phyloP scores from a whole-genome alignment of 2,113 vertebrate genomes.

The Centrocercus urophasianus region DNA sequence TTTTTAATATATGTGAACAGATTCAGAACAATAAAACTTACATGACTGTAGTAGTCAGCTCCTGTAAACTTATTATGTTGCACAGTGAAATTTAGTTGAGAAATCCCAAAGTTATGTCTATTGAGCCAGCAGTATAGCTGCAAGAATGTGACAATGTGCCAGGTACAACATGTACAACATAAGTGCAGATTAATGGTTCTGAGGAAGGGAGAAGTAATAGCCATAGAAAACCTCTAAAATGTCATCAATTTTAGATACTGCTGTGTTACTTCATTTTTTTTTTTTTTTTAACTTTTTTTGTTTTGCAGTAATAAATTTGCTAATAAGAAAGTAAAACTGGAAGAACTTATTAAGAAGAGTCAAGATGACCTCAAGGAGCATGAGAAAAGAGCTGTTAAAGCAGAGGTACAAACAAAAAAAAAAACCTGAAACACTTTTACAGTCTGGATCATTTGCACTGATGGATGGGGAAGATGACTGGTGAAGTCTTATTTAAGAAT shows the following conservation, averaged over 20 bases:
- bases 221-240: background rate
- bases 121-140: background rate
- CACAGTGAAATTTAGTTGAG: background rate
- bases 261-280: background rate
- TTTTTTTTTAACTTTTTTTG: background rate
- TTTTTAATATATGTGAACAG: background rate
- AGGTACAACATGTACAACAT: background rate
- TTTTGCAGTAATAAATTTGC: constrained; percentile 82
- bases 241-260: background rate
- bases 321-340: constrained; percentile 83
- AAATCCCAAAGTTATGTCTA: background rate
- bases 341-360: constrained; percentile 82
- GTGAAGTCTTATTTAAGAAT: background rate
- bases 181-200: background rate
- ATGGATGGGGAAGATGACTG: background rate
- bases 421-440: background rate
- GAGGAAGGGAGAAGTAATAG: background rate
- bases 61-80: background rate
- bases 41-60: background rate
- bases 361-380: constrained; percentile 57
- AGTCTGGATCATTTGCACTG: background rate
- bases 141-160: rapidly evolving
- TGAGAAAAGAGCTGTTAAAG: constrained; percentile 78
- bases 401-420: constrained; percentile 79
- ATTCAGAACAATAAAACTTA: background rate